A percentile compares a stretch with the other conserved stretches of the same genome.
phyloP scores from a whole-genome alignment of 2,888 invertebrate species.

The Tromatobia lineatoria region DNA sequence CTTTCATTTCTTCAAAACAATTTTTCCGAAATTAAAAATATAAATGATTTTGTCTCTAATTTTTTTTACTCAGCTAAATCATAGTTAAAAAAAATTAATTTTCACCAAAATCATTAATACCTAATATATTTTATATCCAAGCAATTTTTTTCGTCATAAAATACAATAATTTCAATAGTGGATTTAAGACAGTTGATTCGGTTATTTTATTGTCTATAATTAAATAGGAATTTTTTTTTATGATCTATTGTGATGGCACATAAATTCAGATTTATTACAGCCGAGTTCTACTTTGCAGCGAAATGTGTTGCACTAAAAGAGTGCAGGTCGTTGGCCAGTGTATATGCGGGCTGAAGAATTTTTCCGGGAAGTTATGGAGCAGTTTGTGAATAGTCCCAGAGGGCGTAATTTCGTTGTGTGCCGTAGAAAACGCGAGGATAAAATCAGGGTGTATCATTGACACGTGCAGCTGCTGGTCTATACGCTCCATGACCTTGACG shows the following conservation, averaged over 20 bases:
- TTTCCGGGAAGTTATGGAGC: slow-evolving; percentile 13
- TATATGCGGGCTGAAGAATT: slow-evolving; percentile 3
- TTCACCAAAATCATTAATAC: too few species aligned
- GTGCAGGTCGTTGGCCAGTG: not conserved
- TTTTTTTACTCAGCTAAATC: too few species aligned
- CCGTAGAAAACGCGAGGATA: slow-evolving; percentile 8
- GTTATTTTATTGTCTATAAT: too few species aligned
- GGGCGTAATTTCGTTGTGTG: slow-evolving; percentile 49
- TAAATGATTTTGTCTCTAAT: too few species aligned
- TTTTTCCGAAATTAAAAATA: too few species aligned
- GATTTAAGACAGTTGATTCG: too few species aligned
- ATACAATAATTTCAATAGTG: too few species aligned
- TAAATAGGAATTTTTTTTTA: too few species aligned
- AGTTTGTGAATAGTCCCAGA: slow-evolving; percentile 35
- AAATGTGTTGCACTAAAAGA: not conserved
- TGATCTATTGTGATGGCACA: not conserved
- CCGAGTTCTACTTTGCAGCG: not conserved
- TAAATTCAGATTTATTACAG: slow-evolving; percentile 1
- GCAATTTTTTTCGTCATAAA: too few species aligned
- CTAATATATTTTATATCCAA: too few species aligned
- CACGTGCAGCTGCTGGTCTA: slow-evolving; percentile 62
- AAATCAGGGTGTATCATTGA: slow-evolving; percentile 41
- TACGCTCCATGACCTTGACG: slow-evolving; percentile 54
- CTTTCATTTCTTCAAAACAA: too few species aligned
- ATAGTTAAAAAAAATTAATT: too few species aligned